Base-by-base conservation (phyloP, 2,888 invertebrate genomes). In the Eilema caniola region DNA sequence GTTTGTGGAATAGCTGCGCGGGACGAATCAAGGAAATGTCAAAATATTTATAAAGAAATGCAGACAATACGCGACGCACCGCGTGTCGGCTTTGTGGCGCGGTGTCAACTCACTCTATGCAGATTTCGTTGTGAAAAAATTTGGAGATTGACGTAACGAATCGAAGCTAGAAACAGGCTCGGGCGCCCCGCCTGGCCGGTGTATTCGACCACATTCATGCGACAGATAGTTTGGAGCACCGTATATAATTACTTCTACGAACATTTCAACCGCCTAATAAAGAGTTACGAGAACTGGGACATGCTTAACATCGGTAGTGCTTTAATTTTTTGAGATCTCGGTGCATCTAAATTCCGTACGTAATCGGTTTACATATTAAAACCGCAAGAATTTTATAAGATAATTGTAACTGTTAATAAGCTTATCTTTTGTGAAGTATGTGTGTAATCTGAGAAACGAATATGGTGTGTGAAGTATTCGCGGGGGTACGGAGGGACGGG, bases 11-110 rank as follows among this genome's bases (percentile, higher is more conserved):
- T 90, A 90, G 88, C 92, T 91, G 88, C 89, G 90, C 90, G 89
- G 90, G 86, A 84, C 88, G 89, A 93, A 93, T 93, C 91, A 92
- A 93, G 92, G 90, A 90, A 92, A 95, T 95, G 95, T 95, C 95
- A 95, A 93, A 95, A 95, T 95, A 95, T 95, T 95, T 95, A 94
- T 93, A 94, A 94, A 94, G 94, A 94, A 93, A 93, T 89, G 89
- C 77, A 88, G 86, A 94, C 95, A 95, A 95, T 93, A 88, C 86
- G 72, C 64, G 75, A 74, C 82, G 88, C 92, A 80, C 93, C 81
- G 90, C 93, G 87, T 89, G 94, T 83, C 83, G 87, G 88, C 93
- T 90, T 93, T 94, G 93, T 93, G 83, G 80, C 85, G 82, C 88
- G 88, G 88, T 94, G 93, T 94, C 93, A 94, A 92, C 93, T 94